Base-by-base conservation (phyloP, 2,797 vertebrate species). In the Vipera latastei region DNA sequence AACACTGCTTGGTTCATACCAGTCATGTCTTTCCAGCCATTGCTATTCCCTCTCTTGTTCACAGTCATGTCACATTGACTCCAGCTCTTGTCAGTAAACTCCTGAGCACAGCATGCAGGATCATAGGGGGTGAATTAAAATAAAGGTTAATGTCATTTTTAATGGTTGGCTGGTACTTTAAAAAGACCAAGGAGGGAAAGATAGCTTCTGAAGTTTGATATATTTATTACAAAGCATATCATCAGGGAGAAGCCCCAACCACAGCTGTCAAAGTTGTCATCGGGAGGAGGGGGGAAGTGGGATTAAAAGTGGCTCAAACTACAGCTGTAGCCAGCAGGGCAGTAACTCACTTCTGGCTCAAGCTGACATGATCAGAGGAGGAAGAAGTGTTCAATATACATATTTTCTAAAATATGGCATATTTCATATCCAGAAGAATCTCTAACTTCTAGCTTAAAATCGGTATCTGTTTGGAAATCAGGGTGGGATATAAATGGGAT, bases 131-230 rank as follows among this genome's bases (percentile, higher is more conserved):
- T 7, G 59, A 96, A 96, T 96, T 95, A 96, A 96, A 97, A 96
- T 93, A 96, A 97, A 97, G 94, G 95, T 97, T 96, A 97, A 97
- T 95, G 91, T 86, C 28, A 94, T 92, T 96, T 95, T 97, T 94
- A 97, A 90, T 83, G 91, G 92, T 59, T 96, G 91, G 86, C 93
- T 97, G 55, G 48, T 69, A 95, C 88, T 95, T 94, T 95, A 93
- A 94, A 95, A 95, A 96, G 95, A 94, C 78, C 92, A 95, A 94
- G 87, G 91, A 91, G 61, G 90, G 95, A 89, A 91, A 95, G 32
- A 60, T 92, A 93, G 32, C 12, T 55, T 96, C 91, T 93, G 93
- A 95, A 95, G 85, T 78, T 83, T 93, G 86, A 94, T 95, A 38
- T 94, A 96, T 97, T 96, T 97, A 95, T 96, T 95, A 96, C 57